Conservation (phyloP, 2,797 vertebrate genomes). For the Selene dorsalis region DNA sequence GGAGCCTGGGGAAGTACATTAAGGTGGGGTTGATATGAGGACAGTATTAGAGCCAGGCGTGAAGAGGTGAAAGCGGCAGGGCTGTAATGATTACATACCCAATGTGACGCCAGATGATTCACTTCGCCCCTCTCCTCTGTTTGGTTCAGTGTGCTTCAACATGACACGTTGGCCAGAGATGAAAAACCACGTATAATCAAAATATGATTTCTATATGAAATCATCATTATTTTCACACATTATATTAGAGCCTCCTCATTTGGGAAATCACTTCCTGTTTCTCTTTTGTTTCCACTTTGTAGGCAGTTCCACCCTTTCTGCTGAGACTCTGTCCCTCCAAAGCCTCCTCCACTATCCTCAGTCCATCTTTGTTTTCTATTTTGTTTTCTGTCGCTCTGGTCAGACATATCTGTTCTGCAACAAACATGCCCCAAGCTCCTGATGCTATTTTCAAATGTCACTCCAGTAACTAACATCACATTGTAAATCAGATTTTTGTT, state of each 20-base stretch:
- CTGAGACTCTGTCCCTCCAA: not conserved
- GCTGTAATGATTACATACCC: constrained; percentile 57
- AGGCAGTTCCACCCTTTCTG: not conserved
- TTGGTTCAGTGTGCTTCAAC: not conserved
- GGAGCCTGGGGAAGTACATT: constrained; percentile 72
- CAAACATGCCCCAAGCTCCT: not conserved
- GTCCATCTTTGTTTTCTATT: not conserved
- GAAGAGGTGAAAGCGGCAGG: constrained; percentile 54
- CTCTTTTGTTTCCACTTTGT: not conserved
- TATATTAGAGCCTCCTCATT: too few relatives aligned
- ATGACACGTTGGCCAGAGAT: not conserved
- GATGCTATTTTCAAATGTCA: not conserved
- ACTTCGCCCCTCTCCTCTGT: constrained; percentile 25
- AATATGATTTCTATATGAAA: too few relatives aligned
- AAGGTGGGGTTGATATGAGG: constrained; percentile 73
- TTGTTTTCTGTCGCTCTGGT: constrained; percentile 1
- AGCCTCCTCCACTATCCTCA: not conserved
- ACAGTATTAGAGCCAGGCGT: constrained; percentile 64
- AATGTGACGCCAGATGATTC: constrained; percentile 49
- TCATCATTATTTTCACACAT: too few relatives aligned
- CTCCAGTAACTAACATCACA: not conserved
- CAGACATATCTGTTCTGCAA: not conserved
- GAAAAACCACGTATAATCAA: not conserved
- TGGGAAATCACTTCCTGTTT: not conserved
- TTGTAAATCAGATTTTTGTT: too few relatives aligned